Evolutionary conservation across 2,888 invertebrate genomes (phyloP), one percentile per base, ranked within the genome.

Genomic region (Euzophera pinguis): DNA sequence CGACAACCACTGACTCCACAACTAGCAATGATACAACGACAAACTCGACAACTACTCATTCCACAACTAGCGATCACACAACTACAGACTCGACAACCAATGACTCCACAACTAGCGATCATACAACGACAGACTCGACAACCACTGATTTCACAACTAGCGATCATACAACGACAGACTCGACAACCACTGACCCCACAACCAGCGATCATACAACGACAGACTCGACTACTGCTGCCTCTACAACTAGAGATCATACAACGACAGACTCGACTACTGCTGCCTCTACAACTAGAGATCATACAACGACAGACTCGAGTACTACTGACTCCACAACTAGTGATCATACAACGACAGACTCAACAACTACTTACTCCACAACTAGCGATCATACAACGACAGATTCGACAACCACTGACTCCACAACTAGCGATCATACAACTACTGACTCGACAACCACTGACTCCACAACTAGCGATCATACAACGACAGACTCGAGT

Each of bases 401-500:
- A 10, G 47, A 22, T 13, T 56, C 50, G 6, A 41, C 27, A 39
- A 52, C 29, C 1, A 7, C 52, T 3, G 52, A 49, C 1, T 54
- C 53, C 7, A 52, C 56, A n/a, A 55, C 53, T 1, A 52, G 41
- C 50, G 12, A 50, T 48, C 6, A 29, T 32, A 32, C 32, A 32
- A 2, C 22, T 2, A 39, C 53, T 3, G 47, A 49, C 1, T 53
- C 53, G 3, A 39, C 39, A 16, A 14, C 14, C 39, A 9, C 48
- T 1, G 48, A 35, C 37, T n/a, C 12, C n/a, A 6, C 13, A 4
- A 17, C 47, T 1, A 35, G 6, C 9, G 9, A 47, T 37, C 3
- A 47, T 35, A 37, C 34, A 17, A 12, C 12, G 7, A 43, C 37
- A n/a, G 47, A 37, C 17, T 8, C 47, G 1, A 47, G 22, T 0